Evolutionary conservation across 2,113 vertebrate species (phyloP).

Genomic region (Bagarius yarrelli): DNA sequence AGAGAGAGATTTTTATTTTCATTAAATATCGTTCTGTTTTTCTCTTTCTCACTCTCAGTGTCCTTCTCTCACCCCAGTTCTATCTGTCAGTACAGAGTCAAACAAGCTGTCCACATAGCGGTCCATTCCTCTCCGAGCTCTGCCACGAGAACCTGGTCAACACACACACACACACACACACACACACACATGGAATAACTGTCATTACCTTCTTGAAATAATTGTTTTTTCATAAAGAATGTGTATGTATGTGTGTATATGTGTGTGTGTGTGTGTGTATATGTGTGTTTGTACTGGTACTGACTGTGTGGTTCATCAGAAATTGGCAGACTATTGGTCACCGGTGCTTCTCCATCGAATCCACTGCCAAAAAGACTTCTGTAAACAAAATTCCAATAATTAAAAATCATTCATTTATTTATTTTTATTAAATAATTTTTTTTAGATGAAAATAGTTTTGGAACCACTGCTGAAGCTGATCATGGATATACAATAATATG

Average conservation of each 20-base stretch:
- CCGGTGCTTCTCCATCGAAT: conserved; percentile 72
- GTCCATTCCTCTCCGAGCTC: conserved; percentile 82
- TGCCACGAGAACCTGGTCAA: conserved; percentile 59
- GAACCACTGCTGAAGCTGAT: background rate
- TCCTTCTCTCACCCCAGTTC: conserved; percentile 75
- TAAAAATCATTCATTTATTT: background rate
- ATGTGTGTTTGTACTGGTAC: conserved; percentile 58
- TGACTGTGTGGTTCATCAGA: conserved; percentile 59
- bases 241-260: background rate
- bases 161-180: conserved; percentile 22
- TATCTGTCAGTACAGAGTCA: conserved; percentile 85
- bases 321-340: conserved; percentile 57
- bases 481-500: background rate
- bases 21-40: too few species aligned
- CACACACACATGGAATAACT: background rate
- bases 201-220: background rate
- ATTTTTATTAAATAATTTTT: background rate
- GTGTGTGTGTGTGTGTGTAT: conserved; percentile 33
- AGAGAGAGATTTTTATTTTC: too few species aligned
- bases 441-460: background rate
- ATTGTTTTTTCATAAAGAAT: background rate
- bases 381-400: conserved; percentile 25
- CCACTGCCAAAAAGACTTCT: conserved; percentile 79
- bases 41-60: background rate
- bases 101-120: conserved; percentile 94